A percentile compares a stretch with the other conserved stretches of the same genome.
Conservation (phyloP, 1,140 invertebrate species). For the Portunus trituberculatus region DNA sequence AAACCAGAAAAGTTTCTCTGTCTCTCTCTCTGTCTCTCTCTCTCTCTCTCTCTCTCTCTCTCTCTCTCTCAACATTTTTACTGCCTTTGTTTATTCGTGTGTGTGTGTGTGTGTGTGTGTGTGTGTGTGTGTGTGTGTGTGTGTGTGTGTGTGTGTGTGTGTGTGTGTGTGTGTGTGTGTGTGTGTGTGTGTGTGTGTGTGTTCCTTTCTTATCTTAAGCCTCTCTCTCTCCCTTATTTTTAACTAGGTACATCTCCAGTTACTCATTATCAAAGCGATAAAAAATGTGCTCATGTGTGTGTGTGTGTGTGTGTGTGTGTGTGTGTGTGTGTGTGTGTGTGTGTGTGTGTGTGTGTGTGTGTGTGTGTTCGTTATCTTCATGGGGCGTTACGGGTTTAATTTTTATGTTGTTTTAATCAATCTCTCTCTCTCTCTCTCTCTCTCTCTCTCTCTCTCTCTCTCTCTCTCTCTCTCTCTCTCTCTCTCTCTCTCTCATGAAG, state of each 20-base stretch:
- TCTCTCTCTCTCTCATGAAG: not conserved
- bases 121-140: constrained; percentile 11
- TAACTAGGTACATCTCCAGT: not conserved
- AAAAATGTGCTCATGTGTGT: not conserved
- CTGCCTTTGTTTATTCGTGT: not conserved
- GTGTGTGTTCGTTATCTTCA: constrained; percentile 9
- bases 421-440: not conserved
- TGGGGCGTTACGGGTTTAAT: not conserved
- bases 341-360: too few species aligned
- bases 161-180: constrained; percentile 20
- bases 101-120: constrained; percentile 13
- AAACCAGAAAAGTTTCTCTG: not conserved
- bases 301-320: constrained; percentile 1
- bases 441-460: constrained; percentile 28
- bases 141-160: constrained; percentile 11
- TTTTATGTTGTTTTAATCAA: not conserved
- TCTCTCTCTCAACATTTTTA: not conserved
- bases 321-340: constrained; percentile 20
- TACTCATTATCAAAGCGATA: not conserved
- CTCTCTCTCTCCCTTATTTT: not conserved
- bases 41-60: not conserved
- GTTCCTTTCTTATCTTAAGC: not conserved
- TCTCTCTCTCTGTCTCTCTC: not conserved
- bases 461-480: constrained; percentile 56
- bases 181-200: constrained; percentile 20